Base-by-base conservation (phyloP, 2,888 invertebrate species). In the Heliconius charithonia region DNA sequence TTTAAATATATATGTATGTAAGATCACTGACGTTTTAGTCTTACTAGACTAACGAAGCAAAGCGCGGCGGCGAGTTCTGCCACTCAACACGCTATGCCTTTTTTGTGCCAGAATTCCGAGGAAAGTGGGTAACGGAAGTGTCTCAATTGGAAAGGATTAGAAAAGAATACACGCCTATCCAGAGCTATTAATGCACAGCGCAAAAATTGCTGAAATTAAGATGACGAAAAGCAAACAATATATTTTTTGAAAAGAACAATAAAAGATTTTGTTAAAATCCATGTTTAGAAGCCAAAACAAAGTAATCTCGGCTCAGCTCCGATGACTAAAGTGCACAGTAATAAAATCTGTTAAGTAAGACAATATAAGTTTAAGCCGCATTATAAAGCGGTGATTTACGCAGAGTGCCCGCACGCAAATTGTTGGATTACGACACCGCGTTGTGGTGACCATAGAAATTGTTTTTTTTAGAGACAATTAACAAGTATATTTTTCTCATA, bases 331-430 rank as follows among this genome's bases (percentile, higher is more conserved):
- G 63, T 76, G 66, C 66, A 56, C 74, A 22, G 59, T 72, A n/a
- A 72, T 59, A 59, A 59, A 72, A 63, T 74, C 74, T 77, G 65
- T 80, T 76, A 79, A 82, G 78, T 76, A 80, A 79, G 80, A 83
- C 82, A 83, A 81, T 82, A 81, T 78, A 79, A 66, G 41, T 74
- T 59, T 80, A 82, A 82, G 80, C 82, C 80, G 72, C 27, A 72
- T 73, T 73, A 75, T 80, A 80, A 74, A 76, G 79, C 75, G 72
- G 73, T 79, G 81, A 80, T 82, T 81, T 82, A 82, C 71, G 59
- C 66, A 74, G 81, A 80, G 83, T 84, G 83, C 86, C 82, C 86
- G 84, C 85, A 90, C 91, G 90, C 91, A 91, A 91, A 91, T 91
- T 90, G 89, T 88, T 83, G 91, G 91, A 89, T 90, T 91, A 91